Conservation (phyloP, 2,888 invertebrate species). For the Cerastis rubricosa region DNA sequence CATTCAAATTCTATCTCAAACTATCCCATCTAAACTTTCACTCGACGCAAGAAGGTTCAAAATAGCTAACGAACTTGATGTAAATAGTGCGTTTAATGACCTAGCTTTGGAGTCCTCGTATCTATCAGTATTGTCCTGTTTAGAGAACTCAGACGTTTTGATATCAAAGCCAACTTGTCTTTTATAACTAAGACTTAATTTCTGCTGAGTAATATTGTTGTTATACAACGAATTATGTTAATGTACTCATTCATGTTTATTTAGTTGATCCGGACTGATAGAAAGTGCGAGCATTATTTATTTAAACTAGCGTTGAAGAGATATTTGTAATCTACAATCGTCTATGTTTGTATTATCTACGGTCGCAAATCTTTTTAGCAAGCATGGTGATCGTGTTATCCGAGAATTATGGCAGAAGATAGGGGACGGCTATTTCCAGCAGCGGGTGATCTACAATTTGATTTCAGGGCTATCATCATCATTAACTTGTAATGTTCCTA, state of each 20-base stretch:
- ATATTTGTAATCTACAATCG: neutral
- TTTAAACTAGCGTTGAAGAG: neutral
- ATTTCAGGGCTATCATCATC: neutral
- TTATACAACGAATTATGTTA: slow-evolving; percentile 31
- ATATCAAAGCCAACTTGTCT: slow-evolving; percentile 14
- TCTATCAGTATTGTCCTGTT: slow-evolving; percentile 25
- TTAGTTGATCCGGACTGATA: neutral
- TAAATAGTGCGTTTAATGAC: neutral
- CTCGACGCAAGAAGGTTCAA: slow-evolving; percentile 1
- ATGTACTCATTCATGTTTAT: slow-evolving; percentile 27
- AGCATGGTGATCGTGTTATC: neutral
- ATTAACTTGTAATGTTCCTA: too few relatives aligned
- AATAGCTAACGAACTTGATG: neutral
- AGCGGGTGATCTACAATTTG: neutral
- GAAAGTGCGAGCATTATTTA: neutral
- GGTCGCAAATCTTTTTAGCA: neutral
- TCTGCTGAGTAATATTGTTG: slow-evolving; percentile 10
- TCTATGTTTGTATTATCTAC: neutral
- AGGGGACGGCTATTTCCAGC: neutral
- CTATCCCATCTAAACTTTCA: slow-evolving; percentile 4
- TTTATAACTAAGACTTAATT: neutral
- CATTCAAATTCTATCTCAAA: neutral
- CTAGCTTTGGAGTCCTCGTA: neutral
- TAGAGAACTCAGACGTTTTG: slow-evolving; percentile 13
- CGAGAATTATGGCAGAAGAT: neutral